Percentiles rank a stretch among this genome's conserved stretches.
These are phyloP conservation scores for Tipula unca DNA, from an alignment of 2,888 invertebrate genomes.

Conservation along the genomic window DNA sequence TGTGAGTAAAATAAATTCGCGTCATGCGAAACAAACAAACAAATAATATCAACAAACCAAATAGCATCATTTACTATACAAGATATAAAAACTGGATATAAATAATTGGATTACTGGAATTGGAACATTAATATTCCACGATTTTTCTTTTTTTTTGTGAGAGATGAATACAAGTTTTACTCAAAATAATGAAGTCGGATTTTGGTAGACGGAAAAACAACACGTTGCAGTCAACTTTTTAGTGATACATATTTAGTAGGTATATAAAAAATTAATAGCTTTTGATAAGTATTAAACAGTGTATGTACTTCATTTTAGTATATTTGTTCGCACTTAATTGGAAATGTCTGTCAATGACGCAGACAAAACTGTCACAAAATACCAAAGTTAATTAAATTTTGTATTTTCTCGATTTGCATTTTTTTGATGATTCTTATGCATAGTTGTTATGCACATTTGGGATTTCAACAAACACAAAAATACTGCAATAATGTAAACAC, in stretches of 20 bases:
- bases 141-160: background rate
- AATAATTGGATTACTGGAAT: background rate
- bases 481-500: background rate
- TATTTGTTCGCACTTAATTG: background rate
- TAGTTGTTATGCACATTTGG: background rate
- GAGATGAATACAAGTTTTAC: background rate
- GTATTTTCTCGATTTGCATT: background rate
- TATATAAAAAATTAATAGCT: too few relatives aligned
- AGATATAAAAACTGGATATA: background rate
- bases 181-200: background rate
- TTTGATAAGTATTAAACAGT: too few relatives aligned
- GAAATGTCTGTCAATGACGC: background rate
- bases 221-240: background rate
- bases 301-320: background rate
- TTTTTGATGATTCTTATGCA: background rate
- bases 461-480: background rate
- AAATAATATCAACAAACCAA: background rate
- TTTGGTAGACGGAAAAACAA: background rate
- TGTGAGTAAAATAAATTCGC: conserved; percentile 2
- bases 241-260: background rate
- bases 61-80: background rate
- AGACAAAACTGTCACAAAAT: background rate
- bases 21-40: background rate
- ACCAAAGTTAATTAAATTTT: background rate
- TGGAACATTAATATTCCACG: conserved; percentile 14